Conservation (phyloP, 2,113 vertebrate genomes). For the Eidolon helvum region DNA sequence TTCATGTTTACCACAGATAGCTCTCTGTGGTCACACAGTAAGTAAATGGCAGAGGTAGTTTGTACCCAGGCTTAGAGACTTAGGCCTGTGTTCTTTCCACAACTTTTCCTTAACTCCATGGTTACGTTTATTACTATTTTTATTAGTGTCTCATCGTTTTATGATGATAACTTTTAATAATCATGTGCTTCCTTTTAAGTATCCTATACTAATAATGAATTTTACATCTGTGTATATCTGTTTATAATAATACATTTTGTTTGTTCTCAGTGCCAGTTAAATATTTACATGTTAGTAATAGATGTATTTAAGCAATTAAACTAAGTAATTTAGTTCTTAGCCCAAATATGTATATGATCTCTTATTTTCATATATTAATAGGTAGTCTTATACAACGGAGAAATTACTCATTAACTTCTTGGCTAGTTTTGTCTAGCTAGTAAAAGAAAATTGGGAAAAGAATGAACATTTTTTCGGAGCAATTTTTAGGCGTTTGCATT, state of each 20-base stretch:
- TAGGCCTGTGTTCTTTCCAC: not conserved
- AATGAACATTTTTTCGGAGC: slow-evolving; percentile 19
- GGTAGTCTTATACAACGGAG: not conserved
- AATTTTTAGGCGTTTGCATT: slow-evolving; percentile 8
- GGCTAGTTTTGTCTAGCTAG: slow-evolving; percentile 19
- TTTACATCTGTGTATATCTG: not conserved
- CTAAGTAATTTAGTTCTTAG: slow-evolving; percentile 10
- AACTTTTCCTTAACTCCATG: not conserved
- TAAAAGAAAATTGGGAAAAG: slow-evolving; percentile 27
- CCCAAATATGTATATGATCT: not conserved
- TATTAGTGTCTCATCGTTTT: not conserved
- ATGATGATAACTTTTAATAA: slow-evolving; percentile 1
- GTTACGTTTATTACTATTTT: not conserved
- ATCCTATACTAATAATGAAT: not conserved
- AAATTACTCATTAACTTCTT: slow-evolving; percentile 17
- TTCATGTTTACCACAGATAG: not conserved
- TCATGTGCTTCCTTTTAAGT: slow-evolving; percentile 1
- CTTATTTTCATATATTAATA: slow-evolving; percentile 13
- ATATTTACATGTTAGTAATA: not conserved
- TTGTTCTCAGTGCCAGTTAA: not conserved
- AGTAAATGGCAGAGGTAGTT: not conserved
- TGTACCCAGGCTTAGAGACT: not conserved
- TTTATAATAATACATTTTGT: not conserved
- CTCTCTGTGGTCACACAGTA: not conserved
- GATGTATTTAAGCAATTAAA: not conserved